These are phyloP conservation scores for Eremobia ochroleuca DNA, from an alignment of 2,888 invertebrate species.

Conservation along the genomic window DNA sequence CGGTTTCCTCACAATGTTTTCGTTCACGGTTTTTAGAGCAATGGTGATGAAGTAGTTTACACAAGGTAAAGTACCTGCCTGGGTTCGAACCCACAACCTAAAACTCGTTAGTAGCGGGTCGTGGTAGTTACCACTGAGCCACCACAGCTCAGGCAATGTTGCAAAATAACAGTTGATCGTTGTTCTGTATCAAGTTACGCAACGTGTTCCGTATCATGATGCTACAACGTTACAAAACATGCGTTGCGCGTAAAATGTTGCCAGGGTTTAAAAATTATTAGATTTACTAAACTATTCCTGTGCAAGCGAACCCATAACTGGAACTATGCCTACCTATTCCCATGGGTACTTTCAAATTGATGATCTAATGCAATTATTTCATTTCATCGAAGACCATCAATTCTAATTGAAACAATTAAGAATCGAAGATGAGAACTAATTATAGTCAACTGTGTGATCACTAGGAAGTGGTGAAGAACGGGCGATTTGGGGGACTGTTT, in stretches of 20 bases:
- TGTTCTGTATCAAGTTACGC: background rate
- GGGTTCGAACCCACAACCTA: too few species aligned
- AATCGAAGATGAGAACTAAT: conserved; percentile 1
- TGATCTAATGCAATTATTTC: conserved; percentile 30
- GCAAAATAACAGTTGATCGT: background rate
- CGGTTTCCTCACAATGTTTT: too few species aligned
- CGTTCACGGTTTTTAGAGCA: too few species aligned
- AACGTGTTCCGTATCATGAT: background rate
- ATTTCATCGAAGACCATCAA: conserved; percentile 13
- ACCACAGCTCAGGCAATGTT: too few species aligned
- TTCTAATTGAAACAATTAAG: conserved; percentile 28
- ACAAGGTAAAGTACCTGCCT: too few species aligned
- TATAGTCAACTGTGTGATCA: background rate
- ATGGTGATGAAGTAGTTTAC: too few species aligned
- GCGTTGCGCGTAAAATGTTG: background rate
- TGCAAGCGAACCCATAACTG: background rate
- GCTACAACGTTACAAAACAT: background rate
- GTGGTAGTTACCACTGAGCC: too few species aligned
- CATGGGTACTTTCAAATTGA: conserved; percentile 19
- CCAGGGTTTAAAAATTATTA: background rate
- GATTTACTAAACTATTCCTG: background rate
- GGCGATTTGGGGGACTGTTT: too few species aligned
- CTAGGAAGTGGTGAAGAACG: too few species aligned
- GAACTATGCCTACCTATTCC: too few species aligned
- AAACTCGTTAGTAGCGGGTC: too few species aligned